phyloP scores from a whole-genome alignment of 2,888 invertebrate genomes.

The Microctonus brassicae region DNA sequence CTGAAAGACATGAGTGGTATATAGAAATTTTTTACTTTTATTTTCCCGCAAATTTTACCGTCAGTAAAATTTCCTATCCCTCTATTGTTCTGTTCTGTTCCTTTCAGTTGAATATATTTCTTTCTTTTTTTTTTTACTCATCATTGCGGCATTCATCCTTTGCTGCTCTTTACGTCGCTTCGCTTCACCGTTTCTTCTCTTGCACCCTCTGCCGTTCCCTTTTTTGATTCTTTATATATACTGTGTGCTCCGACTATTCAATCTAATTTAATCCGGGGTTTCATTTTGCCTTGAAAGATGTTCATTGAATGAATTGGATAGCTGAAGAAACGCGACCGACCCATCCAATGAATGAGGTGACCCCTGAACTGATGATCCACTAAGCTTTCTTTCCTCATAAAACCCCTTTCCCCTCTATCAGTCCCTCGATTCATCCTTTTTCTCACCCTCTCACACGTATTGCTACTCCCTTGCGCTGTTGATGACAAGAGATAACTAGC shows the following conservation, averaged over 20 bases:
- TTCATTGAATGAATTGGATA: conserved; percentile 27
- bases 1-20: too few relatives aligned
- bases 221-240: not conserved
- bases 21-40: not conserved
- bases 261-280: conserved; percentile 31
- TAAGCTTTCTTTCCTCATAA: not conserved
- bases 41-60: not conserved
- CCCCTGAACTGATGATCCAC: not conserved
- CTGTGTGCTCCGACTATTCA: conserved; percentile 13
- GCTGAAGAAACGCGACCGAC: not conserved
- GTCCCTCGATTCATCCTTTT: not conserved
- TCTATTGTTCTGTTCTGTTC: not conserved
- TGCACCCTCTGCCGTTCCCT: not conserved
- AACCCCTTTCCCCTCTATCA: not conserved
- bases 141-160: not conserved
- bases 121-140: not conserved
- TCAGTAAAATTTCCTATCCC: not conserved
- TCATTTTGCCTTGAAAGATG: conserved; percentile 20
- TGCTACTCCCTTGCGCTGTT: not conserved
- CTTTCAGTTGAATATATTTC: not conserved
- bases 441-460: not conserved
- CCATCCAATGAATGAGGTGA: conserved; percentile 1
- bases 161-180: not conserved
- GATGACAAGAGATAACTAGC: not conserved
- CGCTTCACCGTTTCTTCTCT: not conserved